Evolutionary conservation across 2,888 invertebrate species (phyloP).

Genomic region (Augochlorella aurata): DNA sequence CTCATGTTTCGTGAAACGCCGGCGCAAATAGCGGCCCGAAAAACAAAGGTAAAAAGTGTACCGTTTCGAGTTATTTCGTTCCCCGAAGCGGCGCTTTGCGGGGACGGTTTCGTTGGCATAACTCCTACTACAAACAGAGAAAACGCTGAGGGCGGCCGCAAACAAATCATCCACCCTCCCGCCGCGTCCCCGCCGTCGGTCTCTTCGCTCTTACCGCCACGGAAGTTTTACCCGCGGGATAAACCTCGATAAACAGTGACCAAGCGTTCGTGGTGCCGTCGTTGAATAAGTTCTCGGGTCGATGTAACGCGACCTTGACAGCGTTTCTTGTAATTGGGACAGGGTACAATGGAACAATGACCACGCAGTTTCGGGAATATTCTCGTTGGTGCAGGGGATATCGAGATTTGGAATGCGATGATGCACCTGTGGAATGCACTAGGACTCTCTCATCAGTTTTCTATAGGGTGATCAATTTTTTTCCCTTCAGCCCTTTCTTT

Average conservation of each 20-base stretch:
- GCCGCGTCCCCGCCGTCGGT: neutral
- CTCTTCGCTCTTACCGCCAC: neutral
- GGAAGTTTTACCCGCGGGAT: constrained; percentile 29
- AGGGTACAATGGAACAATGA: constrained; percentile 42
- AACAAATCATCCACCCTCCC: constrained; percentile 64
- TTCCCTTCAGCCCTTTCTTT: too few relatives aligned
- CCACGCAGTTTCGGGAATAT: constrained; percentile 24
- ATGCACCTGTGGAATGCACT: constrained; percentile 4
- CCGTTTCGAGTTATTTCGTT: constrained; percentile 42
- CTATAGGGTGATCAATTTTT: neutral
- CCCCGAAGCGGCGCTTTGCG: constrained; percentile 62
- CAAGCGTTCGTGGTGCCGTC: constrained; percentile 37
- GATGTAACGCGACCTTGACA: constrained; percentile 31
- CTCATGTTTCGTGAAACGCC: constrained; percentile 59
- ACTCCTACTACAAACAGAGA: constrained; percentile 75
- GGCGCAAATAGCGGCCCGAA: constrained; percentile 44
- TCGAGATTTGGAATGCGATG: neutral
- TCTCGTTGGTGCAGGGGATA: neutral
- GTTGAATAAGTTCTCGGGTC: constrained; percentile 27
- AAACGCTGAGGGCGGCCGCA: constrained; percentile 70
- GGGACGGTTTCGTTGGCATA: constrained; percentile 66
- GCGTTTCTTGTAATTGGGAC: constrained; percentile 48
- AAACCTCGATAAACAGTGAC: constrained; percentile 60
- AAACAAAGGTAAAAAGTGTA: constrained; percentile 53
- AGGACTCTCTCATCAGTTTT: neutral